phyloP scores from a whole-genome alignment of 2,113 vertebrate genomes.

The Mystacornis crossleyi region DNA sequence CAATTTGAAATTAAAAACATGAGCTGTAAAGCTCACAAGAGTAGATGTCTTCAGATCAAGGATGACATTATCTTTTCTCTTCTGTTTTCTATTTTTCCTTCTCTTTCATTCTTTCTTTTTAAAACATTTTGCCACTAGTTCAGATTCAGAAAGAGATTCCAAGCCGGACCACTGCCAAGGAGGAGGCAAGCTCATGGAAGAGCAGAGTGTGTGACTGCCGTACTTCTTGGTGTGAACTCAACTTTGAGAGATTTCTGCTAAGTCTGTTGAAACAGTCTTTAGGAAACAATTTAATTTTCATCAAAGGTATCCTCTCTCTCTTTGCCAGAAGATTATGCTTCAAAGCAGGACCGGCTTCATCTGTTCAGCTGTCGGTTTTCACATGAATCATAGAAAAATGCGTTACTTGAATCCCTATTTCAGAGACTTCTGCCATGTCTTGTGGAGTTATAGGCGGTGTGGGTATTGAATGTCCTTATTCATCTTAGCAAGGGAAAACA shows the following conservation, averaged over 20 bases:
- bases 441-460: not conserved
- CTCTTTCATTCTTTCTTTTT: not conserved
- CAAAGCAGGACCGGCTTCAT: not conserved
- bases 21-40: not conserved
- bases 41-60: not conserved
- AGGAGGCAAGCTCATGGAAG: not conserved
- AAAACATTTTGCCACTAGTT: not conserved
- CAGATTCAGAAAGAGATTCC: not conserved
- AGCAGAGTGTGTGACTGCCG: not conserved
- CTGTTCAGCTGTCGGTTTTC: not conserved
- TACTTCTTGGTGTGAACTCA: not conserved
- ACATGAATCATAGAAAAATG: not conserved
- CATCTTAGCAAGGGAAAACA: not conserved
- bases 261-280: not conserved
- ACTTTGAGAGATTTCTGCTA: not conserved
- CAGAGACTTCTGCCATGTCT: not conserved
- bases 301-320: not conserved
- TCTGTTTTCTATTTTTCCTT: not conserved
- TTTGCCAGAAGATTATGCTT: not conserved
- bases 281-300: not conserved
- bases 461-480: not conserved
- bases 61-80: not conserved
- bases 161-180: not conserved
- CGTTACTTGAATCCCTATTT: not conserved
- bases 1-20: not conserved